These are phyloP conservation scores for Monomorium pharaonis DNA, from an alignment of 1,140 invertebrate species.

Conservation along the genomic window DNA sequence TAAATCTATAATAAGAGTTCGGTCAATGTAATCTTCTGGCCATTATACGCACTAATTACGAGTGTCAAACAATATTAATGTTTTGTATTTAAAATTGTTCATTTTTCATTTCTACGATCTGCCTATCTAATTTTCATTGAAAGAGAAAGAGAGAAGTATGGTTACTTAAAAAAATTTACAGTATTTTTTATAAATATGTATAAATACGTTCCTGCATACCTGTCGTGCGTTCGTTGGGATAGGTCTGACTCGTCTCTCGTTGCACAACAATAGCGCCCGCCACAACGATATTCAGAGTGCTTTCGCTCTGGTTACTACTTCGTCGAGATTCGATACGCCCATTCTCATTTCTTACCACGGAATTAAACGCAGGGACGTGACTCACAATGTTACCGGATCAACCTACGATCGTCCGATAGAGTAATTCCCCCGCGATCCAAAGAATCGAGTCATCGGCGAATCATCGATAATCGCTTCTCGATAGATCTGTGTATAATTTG, in stretches of 20 bases:
- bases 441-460: conserved; percentile 61
- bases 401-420: conserved; percentile 28
- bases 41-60: background rate
- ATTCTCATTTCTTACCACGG: conserved; percentile 50
- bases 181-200: background rate
- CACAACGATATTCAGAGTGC: conserved; percentile 52
- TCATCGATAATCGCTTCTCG: conserved; percentile 65
- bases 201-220: conserved; percentile 27
- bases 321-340: conserved; percentile 65
- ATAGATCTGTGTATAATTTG: conserved; percentile 14
- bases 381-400: conserved; percentile 36
- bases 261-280: conserved; percentile 55
- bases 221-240: conserved; percentile 66
- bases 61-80: background rate
- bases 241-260: conserved; percentile 64
- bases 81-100: background rate
- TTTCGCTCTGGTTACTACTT: conserved; percentile 65
- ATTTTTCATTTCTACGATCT: background rate
- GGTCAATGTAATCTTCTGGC: background rate
- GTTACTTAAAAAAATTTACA: background rate
- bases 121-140: background rate
- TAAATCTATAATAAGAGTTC: background rate
- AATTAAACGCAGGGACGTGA: conserved; percentile 57
- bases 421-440: background rate
- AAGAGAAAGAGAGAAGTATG: background rate